Percentiles rank a stretch among this genome's conserved stretches.
Conservation (phyloP, 2,113 vertebrate species). For the Motacilla tschutschensis region DNA sequence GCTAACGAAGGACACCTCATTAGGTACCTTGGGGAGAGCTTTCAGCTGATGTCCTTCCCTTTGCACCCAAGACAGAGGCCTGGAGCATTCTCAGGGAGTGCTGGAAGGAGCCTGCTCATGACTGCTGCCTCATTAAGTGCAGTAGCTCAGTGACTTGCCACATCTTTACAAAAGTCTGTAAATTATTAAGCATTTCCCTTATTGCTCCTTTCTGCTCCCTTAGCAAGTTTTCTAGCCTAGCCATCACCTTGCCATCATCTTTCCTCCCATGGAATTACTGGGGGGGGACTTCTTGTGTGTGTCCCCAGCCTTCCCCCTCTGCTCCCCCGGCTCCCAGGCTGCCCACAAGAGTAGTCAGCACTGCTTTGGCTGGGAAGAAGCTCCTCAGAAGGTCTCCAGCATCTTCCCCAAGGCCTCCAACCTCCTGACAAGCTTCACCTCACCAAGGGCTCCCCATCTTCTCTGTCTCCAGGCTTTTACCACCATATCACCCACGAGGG, state of each 20-base stretch:
- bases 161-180: background rate
- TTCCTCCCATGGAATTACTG: background rate
- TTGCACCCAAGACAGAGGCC: background rate
- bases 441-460: background rate
- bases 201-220: background rate
- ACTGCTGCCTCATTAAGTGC: background rate
- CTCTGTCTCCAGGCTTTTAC: background rate
- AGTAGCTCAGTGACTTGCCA: background rate
- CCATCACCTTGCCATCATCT: background rate
- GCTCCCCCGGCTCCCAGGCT: background rate
- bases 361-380: background rate
- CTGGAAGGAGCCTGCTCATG: background rate
- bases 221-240: background rate
- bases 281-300: too few species aligned
- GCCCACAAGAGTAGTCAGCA: background rate
- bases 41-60: background rate
- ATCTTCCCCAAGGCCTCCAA: background rate
- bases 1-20: background rate
- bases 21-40: background rate
- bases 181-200: background rate
- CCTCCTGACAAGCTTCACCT: background rate
- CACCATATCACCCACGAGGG: rapidly evolving
- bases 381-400: background rate
- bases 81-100: background rate
- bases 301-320: background rate